These are phyloP conservation scores for Melangyna quadrimaculata DNA, from an alignment of 2,888 invertebrate genomes.

Conservation along the genomic window DNA sequence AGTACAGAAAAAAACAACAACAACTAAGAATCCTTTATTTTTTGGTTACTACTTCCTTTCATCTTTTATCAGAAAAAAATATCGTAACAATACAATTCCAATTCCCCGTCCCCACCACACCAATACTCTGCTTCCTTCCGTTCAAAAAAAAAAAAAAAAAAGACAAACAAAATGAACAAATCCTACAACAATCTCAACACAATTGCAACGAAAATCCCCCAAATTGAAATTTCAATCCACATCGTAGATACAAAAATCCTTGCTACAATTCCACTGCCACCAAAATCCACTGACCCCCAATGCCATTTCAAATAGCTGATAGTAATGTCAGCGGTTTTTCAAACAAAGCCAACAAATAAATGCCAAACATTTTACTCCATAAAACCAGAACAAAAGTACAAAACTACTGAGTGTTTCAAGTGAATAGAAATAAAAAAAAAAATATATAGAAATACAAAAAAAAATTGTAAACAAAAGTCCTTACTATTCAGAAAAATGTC, in stretches of 20 bases:
- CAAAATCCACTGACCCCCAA: constrained; percentile 61
- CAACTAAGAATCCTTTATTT: background rate
- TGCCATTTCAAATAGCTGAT: constrained; percentile 42
- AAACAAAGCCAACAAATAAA: constrained; percentile 70
- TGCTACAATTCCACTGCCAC: background rate
- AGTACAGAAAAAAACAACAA: background rate
- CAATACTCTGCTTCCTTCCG: constrained; percentile 8
- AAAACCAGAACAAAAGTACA: constrained; percentile 65
- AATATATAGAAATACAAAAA: background rate
- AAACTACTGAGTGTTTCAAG: constrained; percentile 45
- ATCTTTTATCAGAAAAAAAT: background rate
- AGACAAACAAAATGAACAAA: background rate
- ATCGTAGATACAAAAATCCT: background rate
- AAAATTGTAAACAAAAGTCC: background rate
- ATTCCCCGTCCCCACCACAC: background rate
- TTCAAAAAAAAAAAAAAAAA: background rate
- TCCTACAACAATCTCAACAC: background rate
- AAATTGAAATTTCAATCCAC: constrained; percentile 41
- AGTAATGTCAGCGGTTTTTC: constrained; percentile 70
- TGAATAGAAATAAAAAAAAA: constrained; percentile 22
- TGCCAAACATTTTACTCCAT: constrained; percentile 69
- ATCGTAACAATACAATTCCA: background rate
- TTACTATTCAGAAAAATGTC: constrained; percentile 64
- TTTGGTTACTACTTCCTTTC: constrained; percentile 1
- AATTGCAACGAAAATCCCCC: constrained; percentile 54